Evolutionary conservation across 2,888 invertebrate genomes (phyloP).

Genomic region (Tenthredo notha): DNA sequence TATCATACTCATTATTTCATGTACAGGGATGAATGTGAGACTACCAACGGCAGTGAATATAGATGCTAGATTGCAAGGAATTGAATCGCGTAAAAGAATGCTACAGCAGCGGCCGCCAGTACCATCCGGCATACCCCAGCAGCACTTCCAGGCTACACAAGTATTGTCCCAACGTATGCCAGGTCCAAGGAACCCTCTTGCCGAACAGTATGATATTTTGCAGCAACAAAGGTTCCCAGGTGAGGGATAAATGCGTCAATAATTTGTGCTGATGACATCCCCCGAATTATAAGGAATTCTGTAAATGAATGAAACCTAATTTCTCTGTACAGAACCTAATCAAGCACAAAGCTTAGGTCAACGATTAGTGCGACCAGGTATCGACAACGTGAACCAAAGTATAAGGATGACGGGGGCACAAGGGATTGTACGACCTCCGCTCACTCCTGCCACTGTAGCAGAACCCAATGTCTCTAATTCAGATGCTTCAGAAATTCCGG

Average conservation of each 20-base stretch:
- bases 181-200: slow-evolving; percentile 69
- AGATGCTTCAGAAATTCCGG: slow-evolving; percentile 82
- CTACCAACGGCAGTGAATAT: slow-evolving; percentile 71
- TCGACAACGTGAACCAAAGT: slow-evolving; percentile 70
- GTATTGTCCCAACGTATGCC: slow-evolving; percentile 74
- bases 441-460: slow-evolving; percentile 70
- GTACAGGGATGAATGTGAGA: slow-evolving; percentile 68
- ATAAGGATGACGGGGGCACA: slow-evolving; percentile 70
- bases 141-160: slow-evolving; percentile 73
- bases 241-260: slow-evolving; percentile 55
- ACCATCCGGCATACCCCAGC: slow-evolving; percentile 70
- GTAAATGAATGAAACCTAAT: background rate
- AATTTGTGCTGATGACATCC: background rate
- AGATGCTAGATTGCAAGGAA: slow-evolving; percentile 79
- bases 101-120: slow-evolving; percentile 79
- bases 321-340: slow-evolving; percentile 67
- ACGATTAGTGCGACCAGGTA: slow-evolving; percentile 71
- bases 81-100: slow-evolving; percentile 81
- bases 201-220: slow-evolving; percentile 73
- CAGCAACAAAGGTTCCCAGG: slow-evolving; percentile 74
- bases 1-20: slow-evolving; percentile 47
- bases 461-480: slow-evolving; percentile 69
- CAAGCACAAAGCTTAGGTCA: slow-evolving; percentile 70
- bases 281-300: background rate
- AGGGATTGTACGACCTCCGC: slow-evolving; percentile 69